phyloP scores from a whole-genome alignment of 2,888 invertebrate genomes.

The Eilema sororculum region DNA sequence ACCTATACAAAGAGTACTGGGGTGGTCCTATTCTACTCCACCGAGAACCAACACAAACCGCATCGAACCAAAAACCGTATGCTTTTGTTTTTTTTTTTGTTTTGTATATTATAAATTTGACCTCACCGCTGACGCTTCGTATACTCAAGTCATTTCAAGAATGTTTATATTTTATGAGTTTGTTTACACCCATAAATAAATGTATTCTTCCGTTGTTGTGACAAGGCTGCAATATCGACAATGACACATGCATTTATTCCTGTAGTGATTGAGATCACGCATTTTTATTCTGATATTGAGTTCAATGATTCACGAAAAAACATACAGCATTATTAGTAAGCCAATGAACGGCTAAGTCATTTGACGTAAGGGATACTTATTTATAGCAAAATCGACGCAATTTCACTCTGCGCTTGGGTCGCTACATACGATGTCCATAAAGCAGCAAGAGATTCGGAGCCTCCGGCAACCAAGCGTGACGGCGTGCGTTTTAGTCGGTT shows the following conservation, averaged over 20 bases:
- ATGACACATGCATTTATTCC: neutral
- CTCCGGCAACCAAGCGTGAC: no score
- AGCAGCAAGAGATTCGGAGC: no score
- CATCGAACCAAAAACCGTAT: no score
- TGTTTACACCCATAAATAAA: neutral
- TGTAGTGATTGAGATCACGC: neutral
- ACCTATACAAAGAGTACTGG: no score
- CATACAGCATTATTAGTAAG: neutral
- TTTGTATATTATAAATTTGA: neutral
- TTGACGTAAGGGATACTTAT: no score
- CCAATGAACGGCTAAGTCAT: no score
- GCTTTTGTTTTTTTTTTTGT: neutral
- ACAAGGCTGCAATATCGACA: neutral
- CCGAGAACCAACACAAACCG: no score
- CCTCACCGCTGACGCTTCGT: neutral
- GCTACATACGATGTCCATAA: neutral
- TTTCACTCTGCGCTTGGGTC: neutral
- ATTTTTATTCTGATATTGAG: slow-evolving; percentile 1
- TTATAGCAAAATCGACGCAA: neutral
- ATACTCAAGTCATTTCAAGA: no score
- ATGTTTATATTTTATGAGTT: slow-evolving; percentile 3
- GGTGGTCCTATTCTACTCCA: no score
- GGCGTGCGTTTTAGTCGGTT: no score
- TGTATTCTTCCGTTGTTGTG: neutral
- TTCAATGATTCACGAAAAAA: neutral